phyloP scores from a whole-genome alignment of 2,888 invertebrate genomes.

The Nematopogon swammerdamellus region DNA sequence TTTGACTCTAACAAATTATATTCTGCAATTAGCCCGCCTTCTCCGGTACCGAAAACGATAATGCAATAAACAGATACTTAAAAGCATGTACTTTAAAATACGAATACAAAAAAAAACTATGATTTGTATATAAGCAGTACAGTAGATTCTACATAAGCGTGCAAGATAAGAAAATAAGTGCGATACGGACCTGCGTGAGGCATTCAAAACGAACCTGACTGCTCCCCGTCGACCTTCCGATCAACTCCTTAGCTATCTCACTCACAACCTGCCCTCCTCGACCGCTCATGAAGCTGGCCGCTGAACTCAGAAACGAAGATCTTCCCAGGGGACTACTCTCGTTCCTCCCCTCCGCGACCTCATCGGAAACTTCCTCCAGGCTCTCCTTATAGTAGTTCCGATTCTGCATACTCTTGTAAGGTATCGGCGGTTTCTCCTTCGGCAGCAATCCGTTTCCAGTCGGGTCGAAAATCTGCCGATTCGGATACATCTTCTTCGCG shows the following conservation, averaged over 20 bases:
- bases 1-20: no score
- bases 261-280: conserved; percentile 53
- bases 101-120: not conserved
- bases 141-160: conserved; percentile 18
- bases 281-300: conserved; percentile 38
- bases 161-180: conserved; percentile 28
- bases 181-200: conserved; percentile 50
- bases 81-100: not conserved
- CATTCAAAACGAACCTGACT: conserved; percentile 65
- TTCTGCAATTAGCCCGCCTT: no score
- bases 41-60: no score
- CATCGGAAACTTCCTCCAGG: conserved; percentile 27
- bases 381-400: conserved; percentile 14
- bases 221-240: conserved; percentile 64
- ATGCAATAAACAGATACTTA: no score
- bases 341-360: conserved; percentile 26
- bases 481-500: conserved; percentile 46
- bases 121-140: not conserved
- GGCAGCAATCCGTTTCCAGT: conserved; percentile 35
- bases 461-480: conserved; percentile 22
- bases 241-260: conserved; percentile 63
- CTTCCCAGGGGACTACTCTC: conserved; percentile 28
- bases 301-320: conserved; percentile 35
- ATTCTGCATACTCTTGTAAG: conserved; percentile 21
- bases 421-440: conserved; percentile 25